Conservation (phyloP, 2,113 vertebrate genomes). For the Himantopus leucocephalus region DNA sequence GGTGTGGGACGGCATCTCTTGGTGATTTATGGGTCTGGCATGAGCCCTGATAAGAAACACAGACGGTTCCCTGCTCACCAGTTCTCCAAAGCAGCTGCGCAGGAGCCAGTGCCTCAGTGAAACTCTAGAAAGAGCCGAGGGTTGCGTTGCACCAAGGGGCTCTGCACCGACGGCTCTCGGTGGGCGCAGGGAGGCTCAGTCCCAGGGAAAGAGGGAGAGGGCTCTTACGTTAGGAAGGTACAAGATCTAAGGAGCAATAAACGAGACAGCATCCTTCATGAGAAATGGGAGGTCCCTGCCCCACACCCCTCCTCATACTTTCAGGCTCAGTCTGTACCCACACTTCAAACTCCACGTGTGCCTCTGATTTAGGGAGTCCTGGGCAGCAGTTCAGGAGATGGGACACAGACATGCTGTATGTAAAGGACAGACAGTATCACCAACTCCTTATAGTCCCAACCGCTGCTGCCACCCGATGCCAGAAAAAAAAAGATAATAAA, state of each 20-base stretch:
- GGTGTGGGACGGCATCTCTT: rapidly evolving
- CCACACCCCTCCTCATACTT: rapidly evolving
- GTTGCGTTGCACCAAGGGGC: background rate
- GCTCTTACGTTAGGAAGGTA: background rate
- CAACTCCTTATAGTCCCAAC: too few relatives aligned
- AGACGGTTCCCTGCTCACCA: background rate
- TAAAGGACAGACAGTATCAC: background rate
- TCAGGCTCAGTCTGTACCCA: background rate
- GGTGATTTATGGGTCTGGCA: background rate
- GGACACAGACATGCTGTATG: background rate
- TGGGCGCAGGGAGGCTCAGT: background rate
- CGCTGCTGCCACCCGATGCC: background rate
- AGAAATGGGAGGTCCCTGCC: background rate
- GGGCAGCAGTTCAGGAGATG: background rate
- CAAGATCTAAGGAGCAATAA: background rate
- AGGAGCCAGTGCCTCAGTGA: background rate
- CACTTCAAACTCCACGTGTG: rapidly evolving
- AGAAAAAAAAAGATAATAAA: background rate
- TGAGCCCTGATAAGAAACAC: background rate
- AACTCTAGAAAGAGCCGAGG: background rate
- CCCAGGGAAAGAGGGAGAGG: background rate
- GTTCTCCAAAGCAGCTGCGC: background rate
- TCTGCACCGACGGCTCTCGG: rapidly evolving
- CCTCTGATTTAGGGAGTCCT: background rate
- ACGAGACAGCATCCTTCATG: rapidly evolving